Evolutionary conservation across 2,113 vertebrate genomes (phyloP).

Genomic region (Melanerpes formicivorus): DNA sequence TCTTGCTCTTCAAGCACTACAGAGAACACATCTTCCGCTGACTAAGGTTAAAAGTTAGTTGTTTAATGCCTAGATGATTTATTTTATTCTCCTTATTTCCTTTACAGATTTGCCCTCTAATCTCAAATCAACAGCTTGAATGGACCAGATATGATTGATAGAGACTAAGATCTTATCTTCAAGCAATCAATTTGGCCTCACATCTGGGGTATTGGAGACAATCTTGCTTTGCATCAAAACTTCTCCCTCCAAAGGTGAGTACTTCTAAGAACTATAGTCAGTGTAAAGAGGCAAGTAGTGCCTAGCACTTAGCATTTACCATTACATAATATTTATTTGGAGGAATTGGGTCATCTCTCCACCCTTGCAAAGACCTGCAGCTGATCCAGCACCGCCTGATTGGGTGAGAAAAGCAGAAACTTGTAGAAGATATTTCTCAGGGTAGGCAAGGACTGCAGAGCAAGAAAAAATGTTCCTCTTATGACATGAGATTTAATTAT

Average conservation of each 20-base stretch:
- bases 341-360: background rate
- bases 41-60: background rate
- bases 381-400: background rate
- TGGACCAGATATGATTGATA: background rate
- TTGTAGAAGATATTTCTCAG: conserved; percentile 11
- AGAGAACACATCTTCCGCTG: background rate
- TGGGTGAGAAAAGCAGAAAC: background rate
- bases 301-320: background rate
- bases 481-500: conserved; percentile 33
- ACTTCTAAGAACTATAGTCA: background rate
- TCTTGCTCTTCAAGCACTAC: background rate
- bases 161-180: background rate
- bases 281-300: background rate
- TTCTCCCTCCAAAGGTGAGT: background rate
- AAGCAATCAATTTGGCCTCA: background rate
- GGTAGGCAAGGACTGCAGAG: background rate
- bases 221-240: background rate
- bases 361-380: background rate
- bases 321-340: background rate
- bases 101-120: conserved; percentile 11
- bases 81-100: background rate
- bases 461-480: background rate
- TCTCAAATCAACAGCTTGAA: background rate
- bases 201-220: background rate
- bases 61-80: background rate